These are phyloP conservation scores for Haliclona indistincta DNA, from an alignment of 37 sponge, comb jelly and placozoan genomes.

Conservation along the genomic window DNA sequence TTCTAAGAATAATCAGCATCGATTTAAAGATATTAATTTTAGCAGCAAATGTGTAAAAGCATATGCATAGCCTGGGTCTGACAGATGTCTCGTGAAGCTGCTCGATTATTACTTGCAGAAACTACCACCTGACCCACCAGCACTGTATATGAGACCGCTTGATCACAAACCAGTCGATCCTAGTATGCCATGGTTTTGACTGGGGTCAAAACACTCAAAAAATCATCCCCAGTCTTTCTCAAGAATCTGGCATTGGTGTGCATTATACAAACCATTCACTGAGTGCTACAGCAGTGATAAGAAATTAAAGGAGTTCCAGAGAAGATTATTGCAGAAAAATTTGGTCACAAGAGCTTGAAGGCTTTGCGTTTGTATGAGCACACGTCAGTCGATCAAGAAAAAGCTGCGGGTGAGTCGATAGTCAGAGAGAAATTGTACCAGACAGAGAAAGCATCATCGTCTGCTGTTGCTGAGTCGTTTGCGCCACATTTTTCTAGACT, in stretches of 20 bases:
- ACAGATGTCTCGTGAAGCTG: conserved; percentile 19
- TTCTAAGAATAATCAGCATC: conserved; percentile 40
- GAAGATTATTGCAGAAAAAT: conserved; percentile 36
- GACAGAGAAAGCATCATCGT: no score
- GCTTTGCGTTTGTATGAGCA: conserved; percentile 25
- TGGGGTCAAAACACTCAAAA: conserved; percentile 48
- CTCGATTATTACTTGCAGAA: conserved; percentile 31
- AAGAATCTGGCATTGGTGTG: conserved; percentile 20
- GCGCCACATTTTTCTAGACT: no score
- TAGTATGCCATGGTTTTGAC: conserved; percentile 29
- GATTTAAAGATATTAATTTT: conserved; percentile 46
- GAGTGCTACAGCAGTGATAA: conserved; percentile 39
- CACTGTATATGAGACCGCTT: conserved; percentile 41
- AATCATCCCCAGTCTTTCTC: conserved; percentile 13
- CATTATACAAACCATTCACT: conserved; percentile 45
- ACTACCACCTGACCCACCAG: conserved; percentile 26
- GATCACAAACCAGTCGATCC: conserved; percentile 18
- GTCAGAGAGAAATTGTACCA: neutral
- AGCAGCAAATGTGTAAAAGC: conserved; percentile 11
- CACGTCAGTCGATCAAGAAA: conserved; percentile 11
- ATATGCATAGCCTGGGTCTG: conserved; percentile 29
- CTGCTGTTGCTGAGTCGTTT: no score
- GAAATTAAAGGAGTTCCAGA: conserved; percentile 53
- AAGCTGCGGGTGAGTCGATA: conserved; percentile 12
- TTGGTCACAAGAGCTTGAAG: conserved; percentile 37